These are phyloP conservation scores for Pterostichus madidus DNA, from an alignment of 2,888 invertebrate genomes.

Conservation along the genomic window DNA sequence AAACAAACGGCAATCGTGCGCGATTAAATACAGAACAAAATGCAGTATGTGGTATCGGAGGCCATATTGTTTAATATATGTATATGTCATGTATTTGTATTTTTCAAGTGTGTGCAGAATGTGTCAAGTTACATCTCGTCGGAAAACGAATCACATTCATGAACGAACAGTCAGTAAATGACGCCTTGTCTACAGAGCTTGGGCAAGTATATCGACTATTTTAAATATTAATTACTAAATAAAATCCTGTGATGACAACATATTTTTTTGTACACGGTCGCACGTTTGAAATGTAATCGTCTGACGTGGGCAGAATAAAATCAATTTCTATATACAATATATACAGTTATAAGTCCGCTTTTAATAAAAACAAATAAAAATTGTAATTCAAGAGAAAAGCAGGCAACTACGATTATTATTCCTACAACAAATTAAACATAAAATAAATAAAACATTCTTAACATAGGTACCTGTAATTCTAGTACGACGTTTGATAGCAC, in stretches of 20 bases:
- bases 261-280: slow-evolving; percentile 64
- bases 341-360: slow-evolving; percentile 59
- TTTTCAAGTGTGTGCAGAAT: slow-evolving; percentile 47
- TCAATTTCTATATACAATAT: slow-evolving; percentile 67
- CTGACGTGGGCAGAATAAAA: slow-evolving; percentile 62
- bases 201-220: slow-evolving; percentile 67
- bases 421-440: slow-evolving; percentile 60
- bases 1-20: slow-evolving; percentile 41
- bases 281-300: slow-evolving; percentile 47
- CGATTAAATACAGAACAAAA: slow-evolving; percentile 48
- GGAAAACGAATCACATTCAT: slow-evolving; percentile 62
- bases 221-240: slow-evolving; percentile 67
- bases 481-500: slow-evolving; percentile 63
- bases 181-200: slow-evolving; percentile 58
- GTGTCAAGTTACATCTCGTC: slow-evolving; percentile 52
- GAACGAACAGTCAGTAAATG: slow-evolving; percentile 43
- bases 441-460: slow-evolving; percentile 66
- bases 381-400: slow-evolving; percentile 50
- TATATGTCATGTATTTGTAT: slow-evolving; percentile 35
- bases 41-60: slow-evolving; percentile 38
- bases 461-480: slow-evolving; percentile 53
- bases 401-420: slow-evolving; percentile 48
- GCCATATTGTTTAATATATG: slow-evolving; percentile 48
- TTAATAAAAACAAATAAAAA: slow-evolving; percentile 54
- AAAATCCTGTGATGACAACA: slow-evolving; percentile 59